Evolutionary conservation across 2,113 vertebrate genomes (phyloP), one percentile per base, ranked within the genome.

Genomic region (Zeus faber): DNA sequence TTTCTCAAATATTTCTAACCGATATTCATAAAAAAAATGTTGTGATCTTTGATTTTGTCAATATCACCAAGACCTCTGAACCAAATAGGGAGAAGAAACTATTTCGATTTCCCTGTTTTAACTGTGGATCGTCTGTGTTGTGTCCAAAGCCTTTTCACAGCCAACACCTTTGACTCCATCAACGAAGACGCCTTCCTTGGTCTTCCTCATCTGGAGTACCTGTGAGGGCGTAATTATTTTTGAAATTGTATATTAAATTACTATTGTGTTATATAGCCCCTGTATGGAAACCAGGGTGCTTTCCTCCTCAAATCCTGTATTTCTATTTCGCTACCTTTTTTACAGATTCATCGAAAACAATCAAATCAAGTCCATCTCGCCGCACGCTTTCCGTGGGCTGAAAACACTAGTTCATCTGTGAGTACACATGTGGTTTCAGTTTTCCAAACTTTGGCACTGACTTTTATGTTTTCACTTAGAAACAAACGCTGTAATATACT

Each of bases 341-440:
- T 91, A 54, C 91, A 99, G 97, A 85, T 99, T 99, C 87, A 96
- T 99, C 78, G 97, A 99, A 85, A 98, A 98, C 88, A 99, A 98
- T 91, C 93, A 90, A 77, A 98, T 99, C 81, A 91, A 91, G 62
- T 93, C 91, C 6, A 95, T 99, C 84, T 98, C 97, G 62, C 93
- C 94, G 58, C 86, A 93, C 56, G 94, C 94, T 76, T 98, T 99
- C 81, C 91, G 93, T 67, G 95, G 96, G 72, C 90, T 99, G 67
- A 97, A 98, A 85, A 95, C 95, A 70, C 86, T 99, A 72, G 92
- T 97, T 79, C 96, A 99, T 64, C 83, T 99, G 97, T 99, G 87
- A 98, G 97, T 98, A 92, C 43, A 10, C 2, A 6, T 23, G 16
- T 6, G 14, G 9, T 11, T 2, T 3, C 14, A 35, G 9, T 9